These are phyloP conservation scores for Theretra japonica DNA, from an alignment of 2,888 invertebrate genomes.

Conservation along the genomic window DNA sequence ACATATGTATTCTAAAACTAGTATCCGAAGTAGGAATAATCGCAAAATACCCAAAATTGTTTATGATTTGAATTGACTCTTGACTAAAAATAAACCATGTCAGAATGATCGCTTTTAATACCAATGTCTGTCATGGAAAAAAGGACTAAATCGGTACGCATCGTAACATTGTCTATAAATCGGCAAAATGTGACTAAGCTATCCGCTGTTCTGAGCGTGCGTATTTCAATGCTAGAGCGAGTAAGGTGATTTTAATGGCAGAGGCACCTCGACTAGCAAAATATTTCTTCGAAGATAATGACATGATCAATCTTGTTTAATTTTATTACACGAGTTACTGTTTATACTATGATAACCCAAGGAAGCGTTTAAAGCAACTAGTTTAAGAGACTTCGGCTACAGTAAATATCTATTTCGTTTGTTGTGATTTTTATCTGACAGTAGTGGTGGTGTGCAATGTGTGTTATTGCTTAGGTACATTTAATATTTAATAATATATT, in stretches of 20 bases:
- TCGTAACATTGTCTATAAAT: background rate
- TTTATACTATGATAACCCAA: conserved; percentile 31
- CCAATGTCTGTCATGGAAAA: background rate
- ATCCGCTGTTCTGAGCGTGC: conserved; percentile 24
- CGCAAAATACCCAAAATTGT: no score
- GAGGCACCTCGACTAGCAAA: conserved; percentile 11
- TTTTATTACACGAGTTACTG: conserved; percentile 25
- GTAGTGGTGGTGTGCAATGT: conserved; percentile 20
- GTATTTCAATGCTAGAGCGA: conserved; percentile 30
- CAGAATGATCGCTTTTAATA: no score
- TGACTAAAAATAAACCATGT: no score
- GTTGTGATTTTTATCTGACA: conserved; percentile 25
- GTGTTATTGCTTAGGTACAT: conserved; percentile 13
- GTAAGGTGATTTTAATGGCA: conserved; percentile 29
- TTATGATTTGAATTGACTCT: no score
- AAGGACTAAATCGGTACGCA: background rate
- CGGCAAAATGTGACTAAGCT: background rate
- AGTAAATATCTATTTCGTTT: conserved; percentile 31
- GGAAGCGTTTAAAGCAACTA: conserved; percentile 17
- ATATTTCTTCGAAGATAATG: conserved; percentile 27
- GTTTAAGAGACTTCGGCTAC: conserved; percentile 29
- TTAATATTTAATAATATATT: background rate
- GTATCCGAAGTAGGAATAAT: no score
- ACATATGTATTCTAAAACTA: no score
- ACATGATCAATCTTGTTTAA: conserved; percentile 30